A percentile compares a stretch with the other conserved stretches of the same genome.
These are phyloP conservation scores for Nibea coibor DNA, from an alignment of 2,113 vertebrate species.

Conservation along the genomic window DNA sequence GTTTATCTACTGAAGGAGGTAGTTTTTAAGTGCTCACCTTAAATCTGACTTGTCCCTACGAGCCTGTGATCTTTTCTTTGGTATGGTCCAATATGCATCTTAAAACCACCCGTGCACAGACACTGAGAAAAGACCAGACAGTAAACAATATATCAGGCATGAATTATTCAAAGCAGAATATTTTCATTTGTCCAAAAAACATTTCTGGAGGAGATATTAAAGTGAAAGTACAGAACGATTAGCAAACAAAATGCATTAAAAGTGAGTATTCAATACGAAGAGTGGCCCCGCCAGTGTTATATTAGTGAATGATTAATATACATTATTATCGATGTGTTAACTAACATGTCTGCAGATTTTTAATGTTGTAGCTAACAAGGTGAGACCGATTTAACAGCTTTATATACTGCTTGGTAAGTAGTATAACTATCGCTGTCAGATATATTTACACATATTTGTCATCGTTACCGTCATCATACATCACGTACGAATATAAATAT, in stretches of 20 bases:
- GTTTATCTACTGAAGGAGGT: not conserved
- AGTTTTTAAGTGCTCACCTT: not conserved
- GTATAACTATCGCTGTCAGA: not conserved
- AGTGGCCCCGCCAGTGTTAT: not conserved
- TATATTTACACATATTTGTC: too few species aligned
- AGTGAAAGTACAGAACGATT: not conserved
- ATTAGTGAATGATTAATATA: too few species aligned
- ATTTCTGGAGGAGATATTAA: not conserved
- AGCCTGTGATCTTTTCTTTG: too few species aligned
- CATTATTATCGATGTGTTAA: too few species aligned
- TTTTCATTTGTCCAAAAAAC: not conserved
- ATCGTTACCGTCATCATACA: too few species aligned
- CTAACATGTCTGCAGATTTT: not conserved
- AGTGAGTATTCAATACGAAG: not conserved
- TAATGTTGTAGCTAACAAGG: not conserved
- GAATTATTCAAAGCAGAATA: not conserved
- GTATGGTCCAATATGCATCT: not conserved
- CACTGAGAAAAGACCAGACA: not conserved
- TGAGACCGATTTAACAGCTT: not conserved
- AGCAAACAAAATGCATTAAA: not conserved
- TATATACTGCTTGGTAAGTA: not conserved
- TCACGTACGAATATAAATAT: too few species aligned
- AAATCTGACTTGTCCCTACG: not conserved
- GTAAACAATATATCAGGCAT: not conserved
- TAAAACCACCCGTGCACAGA: not conserved